Base-by-base conservation (phyloP, 2,888 invertebrate genomes). In the Notodonta dromedarius region DNA sequence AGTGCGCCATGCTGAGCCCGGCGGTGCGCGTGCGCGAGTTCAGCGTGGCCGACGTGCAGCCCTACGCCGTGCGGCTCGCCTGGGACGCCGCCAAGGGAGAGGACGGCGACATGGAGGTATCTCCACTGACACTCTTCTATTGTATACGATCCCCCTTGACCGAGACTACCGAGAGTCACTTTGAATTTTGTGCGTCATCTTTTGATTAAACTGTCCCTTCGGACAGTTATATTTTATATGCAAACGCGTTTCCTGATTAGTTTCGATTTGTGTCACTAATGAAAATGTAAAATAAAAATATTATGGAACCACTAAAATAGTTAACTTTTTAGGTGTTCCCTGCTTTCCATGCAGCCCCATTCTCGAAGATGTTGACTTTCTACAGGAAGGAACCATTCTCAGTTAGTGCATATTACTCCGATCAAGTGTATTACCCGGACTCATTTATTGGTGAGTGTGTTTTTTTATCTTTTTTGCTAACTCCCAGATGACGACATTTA, bases 11-110 rank as follows among this genome's bases (percentile, higher is more conserved):
- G 94, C 94, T 99, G 79, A 98, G 98, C 60, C 99, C 99, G 46
- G 98, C 98, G 16, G 98, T 99, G 82, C 96, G 99, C 83, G 99
- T 99, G 65, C 96, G 99, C 61, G 99, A 99, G 77, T 99, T 99
- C 90, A 96, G 96, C 74, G 96, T 99, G 44, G 97, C 97, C 44
- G 99, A 99, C 89, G 96, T 97, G 70, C 98, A 98, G 90, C 96
- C 96, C 61, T 99, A 97, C 92, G 95, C 98, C 6, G 96, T 99
- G 68, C 96, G 96, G 73, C 95, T 98, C 48, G 94, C 95, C 40
- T 98, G 98, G 97, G 97, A 97, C 79, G 96, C 96, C 50, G 94
- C 95, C 52, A 94, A 95, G 56, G 94, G 94, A 52, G 94, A 95
- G 62, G 94, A 94, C 56, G 98, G 97, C 50, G 97, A 98, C 78